Percentiles rank a stretch among this genome's conserved stretches.
Evolutionary conservation across 2,113 vertebrate species (phyloP).

Genomic region (Bos javanicus): DNA sequence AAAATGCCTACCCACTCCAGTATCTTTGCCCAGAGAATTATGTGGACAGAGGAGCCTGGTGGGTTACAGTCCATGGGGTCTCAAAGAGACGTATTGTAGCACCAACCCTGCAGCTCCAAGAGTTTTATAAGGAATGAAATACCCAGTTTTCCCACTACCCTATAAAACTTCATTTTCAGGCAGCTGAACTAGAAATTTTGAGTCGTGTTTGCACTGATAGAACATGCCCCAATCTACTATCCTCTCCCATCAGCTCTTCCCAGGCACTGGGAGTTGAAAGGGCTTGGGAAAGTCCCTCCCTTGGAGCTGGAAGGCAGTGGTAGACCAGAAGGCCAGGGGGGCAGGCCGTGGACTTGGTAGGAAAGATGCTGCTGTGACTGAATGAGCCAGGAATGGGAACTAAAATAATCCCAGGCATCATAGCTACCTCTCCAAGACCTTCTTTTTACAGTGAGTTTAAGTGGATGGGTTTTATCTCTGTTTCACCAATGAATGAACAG

Average conservation of each 20-base stretch:
- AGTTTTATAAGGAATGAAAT: conserved; percentile 16
- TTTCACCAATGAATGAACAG: background rate
- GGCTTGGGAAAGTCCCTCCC: background rate
- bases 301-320: background rate
- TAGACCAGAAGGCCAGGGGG: background rate
- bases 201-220: background rate
- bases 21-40: background rate
- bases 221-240: background rate
- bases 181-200: background rate
- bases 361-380: background rate
- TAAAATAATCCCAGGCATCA: background rate
- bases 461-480: background rate
- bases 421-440: background rate
- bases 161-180: background rate
- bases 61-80: background rate
- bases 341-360: too few relatives aligned
- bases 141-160: background rate
- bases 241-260: background rate
- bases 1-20: background rate
- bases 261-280: background rate
- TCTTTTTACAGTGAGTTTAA: background rate
- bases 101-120: background rate
- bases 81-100: background rate
- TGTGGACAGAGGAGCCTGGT: background rate
- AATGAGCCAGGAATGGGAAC: background rate